Base-by-base conservation (phyloP, 2,888 invertebrate genomes). In the Drosophila quasianomalipes region DNA sequence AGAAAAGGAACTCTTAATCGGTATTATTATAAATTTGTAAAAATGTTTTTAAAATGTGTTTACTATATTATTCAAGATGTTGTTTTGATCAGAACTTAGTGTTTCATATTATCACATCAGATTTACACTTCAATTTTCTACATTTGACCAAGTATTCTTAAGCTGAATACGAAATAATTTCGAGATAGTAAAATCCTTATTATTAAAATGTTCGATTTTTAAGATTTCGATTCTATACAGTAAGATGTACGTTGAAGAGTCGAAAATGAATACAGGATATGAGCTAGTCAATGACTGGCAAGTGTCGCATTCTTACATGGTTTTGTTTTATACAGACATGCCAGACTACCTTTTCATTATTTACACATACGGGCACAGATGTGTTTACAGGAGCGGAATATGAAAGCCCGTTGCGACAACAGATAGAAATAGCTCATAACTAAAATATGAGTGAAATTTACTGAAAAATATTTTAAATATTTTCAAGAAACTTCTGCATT, bases 281-380 rank as follows among this genome's bases (percentile, higher is more conserved):
- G 22, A 22, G 7, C 16, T 16, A 33, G 22, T 54, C 33, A 7
- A 16, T 9, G 0, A 19, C 1, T 33, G 12, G 6, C 52, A 30
- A 33, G 14, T 33, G 53, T 1, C 1, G 4, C 4, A 30, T n/a
- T n/a, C 10, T 12, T 19, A 12, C 57, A 39, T 30, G 39, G 22
- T 35, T 52, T 31, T 41, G 12, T 70, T 59, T 62, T 61, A 31
- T 44, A n/a, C 22, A 22, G 22, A 47, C 47, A 30, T 60, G 51
- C n/a, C 57, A 31, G 39, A 57, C 31, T 39, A 58, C 49, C 31
- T 58, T 51, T 55, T 54, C 59, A 60, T 37, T 57, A 67, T 57
- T 66, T 35, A 52, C 57, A 58, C 52, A 74, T 39, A 55, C 19
- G 39, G 28, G 22, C 28, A n/a, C 28, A n/a, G 53, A 49, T 72